Conservation (phyloP, 2,888 invertebrate genomes). For the Pyrrhosoma nymphula region DNA sequence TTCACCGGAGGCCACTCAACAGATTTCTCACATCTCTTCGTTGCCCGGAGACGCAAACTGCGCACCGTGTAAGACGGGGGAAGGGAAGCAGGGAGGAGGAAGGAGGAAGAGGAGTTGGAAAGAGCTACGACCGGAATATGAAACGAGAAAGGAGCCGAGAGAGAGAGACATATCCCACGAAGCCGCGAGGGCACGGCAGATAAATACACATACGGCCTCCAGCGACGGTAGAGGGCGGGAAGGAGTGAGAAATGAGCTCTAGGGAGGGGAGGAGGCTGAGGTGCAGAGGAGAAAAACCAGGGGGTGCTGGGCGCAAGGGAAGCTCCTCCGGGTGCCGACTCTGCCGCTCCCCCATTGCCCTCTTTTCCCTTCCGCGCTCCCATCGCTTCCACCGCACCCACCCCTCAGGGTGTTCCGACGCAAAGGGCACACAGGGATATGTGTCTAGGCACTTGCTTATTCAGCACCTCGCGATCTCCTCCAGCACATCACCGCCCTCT, state of each 20-base stretch:
- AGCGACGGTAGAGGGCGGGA: background rate
- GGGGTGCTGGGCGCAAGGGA: background rate
- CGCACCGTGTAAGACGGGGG: background rate
- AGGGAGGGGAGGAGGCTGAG: no score
- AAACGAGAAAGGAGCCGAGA: background rate
- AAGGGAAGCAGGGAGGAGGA: background rate
- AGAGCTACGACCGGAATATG: background rate
- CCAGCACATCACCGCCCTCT: background rate
- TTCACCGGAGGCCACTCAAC: background rate
- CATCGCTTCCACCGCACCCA: background rate
- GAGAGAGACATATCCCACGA: background rate
- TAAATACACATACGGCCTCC: background rate
- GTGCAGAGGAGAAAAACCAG: background rate
- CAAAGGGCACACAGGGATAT: background rate
- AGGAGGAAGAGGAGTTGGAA: background rate
- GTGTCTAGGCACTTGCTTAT: conserved; percentile 59
- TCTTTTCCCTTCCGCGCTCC: conserved; percentile 5
- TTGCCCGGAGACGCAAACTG: background rate
- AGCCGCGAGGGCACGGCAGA: background rate
- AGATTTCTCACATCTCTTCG: background rate
- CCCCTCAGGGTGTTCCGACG: background rate
- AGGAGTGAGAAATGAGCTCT: background rate
- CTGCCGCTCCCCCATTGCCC: background rate
- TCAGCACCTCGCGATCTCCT: conserved; percentile 44
- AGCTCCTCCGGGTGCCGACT: background rate